phyloP scores from a whole-genome alignment of 2,797 vertebrate species.

The Todus mexicanus region DNA sequence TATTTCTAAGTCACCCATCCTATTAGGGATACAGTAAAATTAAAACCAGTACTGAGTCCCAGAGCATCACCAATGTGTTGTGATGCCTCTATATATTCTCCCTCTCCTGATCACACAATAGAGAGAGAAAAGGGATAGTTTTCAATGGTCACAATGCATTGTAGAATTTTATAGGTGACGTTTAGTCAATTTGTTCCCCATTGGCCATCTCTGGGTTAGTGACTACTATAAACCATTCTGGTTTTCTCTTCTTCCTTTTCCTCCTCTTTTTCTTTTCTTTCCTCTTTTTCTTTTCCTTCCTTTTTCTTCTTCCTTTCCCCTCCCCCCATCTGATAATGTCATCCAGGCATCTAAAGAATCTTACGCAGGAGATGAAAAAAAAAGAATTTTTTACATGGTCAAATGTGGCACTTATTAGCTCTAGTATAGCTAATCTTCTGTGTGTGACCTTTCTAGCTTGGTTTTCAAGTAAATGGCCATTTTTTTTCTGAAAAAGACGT shows the following conservation, averaged over 20 bases:
- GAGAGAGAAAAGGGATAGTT: neutral
- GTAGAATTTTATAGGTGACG: neutral
- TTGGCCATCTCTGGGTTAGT: neutral
- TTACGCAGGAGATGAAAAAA: neutral
- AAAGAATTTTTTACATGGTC: conserved; percentile 3
- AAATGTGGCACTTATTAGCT: conserved; percentile 9
- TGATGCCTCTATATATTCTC: neutral
- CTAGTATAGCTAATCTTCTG: conserved; percentile 46
- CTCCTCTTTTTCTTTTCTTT: neutral
- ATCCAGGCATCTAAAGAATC: neutral
- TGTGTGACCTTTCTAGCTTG: conserved; percentile 32
- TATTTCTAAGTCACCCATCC: neutral
- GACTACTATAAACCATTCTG: neutral
- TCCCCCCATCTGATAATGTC: neutral
- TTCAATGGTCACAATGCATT: neutral
- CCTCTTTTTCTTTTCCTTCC: neutral
- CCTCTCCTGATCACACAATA: neutral
- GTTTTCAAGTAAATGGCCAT: conserved; percentile 51
- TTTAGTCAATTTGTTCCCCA: neutral
- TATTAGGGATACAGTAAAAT: neutral
- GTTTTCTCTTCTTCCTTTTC: neutral
- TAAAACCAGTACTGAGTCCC: neutral
- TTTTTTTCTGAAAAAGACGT: conserved; percentile 54
- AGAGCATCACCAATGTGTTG: neutral
- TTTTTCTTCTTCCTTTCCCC: neutral